phyloP scores from a whole-genome alignment of 1,140 invertebrate species.

The Macrostomum lignano region DNA sequence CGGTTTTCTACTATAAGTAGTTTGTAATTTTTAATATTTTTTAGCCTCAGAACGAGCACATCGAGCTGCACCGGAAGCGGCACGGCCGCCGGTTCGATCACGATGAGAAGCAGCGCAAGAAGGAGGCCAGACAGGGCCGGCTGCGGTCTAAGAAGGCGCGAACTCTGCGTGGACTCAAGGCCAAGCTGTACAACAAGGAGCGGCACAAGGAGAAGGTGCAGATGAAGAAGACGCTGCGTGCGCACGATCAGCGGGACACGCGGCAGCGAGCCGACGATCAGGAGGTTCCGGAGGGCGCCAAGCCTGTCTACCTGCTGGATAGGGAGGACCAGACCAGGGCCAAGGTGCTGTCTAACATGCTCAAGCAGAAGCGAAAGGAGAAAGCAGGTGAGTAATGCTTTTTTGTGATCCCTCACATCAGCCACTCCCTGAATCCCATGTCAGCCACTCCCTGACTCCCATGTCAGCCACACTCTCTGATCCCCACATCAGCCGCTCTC shows the following conservation, averaged over 20 bases:
- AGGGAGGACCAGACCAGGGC: slow-evolving; percentile 68
- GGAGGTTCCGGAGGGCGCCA: slow-evolving; percentile 49
- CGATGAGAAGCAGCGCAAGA: slow-evolving; percentile 75
- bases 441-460: no score
- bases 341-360: slow-evolving; percentile 90
- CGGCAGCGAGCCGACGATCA: slow-evolving; percentile 46
- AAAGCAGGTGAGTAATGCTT: no score
- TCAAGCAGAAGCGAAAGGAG: slow-evolving; percentile 97
- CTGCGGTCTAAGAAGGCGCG: slow-evolving; percentile 59
- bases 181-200: slow-evolving; percentile 86
- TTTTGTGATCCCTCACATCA: no score
- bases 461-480: no score
- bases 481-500: no score
- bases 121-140: slow-evolving; percentile 64
- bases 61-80: slow-evolving; percentile 78
- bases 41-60: slow-evolving; percentile 99
- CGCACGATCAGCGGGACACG: slow-evolving; percentile 35
- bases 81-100: slow-evolving; percentile 82
- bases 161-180: slow-evolving; percentile 71
- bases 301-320: slow-evolving; percentile 83
- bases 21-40: no score
- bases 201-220: slow-evolving; percentile 88
- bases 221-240: slow-evolving; percentile 65
- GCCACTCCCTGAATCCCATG: no score
- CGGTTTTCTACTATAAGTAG: no score